Base-by-base conservation (phyloP, 2,113 vertebrate species). In the Plectropomus leopardus region DNA sequence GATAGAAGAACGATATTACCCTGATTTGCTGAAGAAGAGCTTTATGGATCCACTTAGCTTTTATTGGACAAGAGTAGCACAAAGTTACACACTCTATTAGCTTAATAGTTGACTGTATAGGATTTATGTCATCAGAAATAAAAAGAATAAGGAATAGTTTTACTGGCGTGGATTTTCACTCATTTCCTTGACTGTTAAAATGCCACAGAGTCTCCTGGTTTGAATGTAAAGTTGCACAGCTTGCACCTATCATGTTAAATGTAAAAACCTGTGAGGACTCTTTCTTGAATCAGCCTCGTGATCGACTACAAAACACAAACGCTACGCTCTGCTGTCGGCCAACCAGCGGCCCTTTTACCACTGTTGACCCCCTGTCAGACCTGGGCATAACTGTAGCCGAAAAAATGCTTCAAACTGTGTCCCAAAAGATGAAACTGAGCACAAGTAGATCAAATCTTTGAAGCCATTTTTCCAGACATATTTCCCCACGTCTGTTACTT, bases 131-230 rank as follows among this genome's bases (percentile, higher is more conserved):
- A 95, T 96, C 92, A 96, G 92, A 97, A 97, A 87, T 63, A 85
- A 89, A 83, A 89, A 75, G 93, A 95, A 95, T 92, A 97, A 96
- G 96, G 89, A 93, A 87, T 86, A 86, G 69, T 96, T 95, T 96
- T 97, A 98, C 97, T 98, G 97, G 97, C 97, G 96, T 97, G 96
- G 95, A 97, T 97, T 96, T 96, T 96, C 96, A 96, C 97, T 97
- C 96, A 95, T 96, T 96, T 94, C 97, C 96, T 97, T 95, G 95
- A 97, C 97, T 96, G 93, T 97, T 97, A 96, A 96, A 98, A 99
- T 99, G 98, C 98, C 98, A 99, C 98, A 99, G 98, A 99, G 98
- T 99, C 98, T 97, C 96, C 96, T 96, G 96, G 96, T 97, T 97
- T 97, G 96, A 97, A 96, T 96, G 96, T 98, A 97, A 97, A 98